Conservation (phyloP, 2,797 vertebrate genomes). For the Corythornis leucogaster region DNA sequence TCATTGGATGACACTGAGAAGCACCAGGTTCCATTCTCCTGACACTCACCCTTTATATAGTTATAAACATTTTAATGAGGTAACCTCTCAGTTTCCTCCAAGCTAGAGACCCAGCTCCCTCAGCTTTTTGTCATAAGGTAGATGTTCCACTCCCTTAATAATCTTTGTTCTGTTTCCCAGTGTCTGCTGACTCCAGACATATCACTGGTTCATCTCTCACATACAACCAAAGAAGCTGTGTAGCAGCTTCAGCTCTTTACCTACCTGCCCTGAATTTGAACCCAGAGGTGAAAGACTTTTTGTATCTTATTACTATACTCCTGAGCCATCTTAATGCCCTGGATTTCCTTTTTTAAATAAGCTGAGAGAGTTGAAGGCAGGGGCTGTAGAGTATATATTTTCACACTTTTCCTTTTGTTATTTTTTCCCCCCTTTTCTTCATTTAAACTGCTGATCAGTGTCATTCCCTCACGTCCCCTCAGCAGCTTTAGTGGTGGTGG, state of each 20-base stretch:
- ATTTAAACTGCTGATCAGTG: neutral
- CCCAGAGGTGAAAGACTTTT: slow-evolving; percentile 4
- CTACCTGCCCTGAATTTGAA: slow-evolving; percentile 19
- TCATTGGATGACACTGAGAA: too few relatives aligned
- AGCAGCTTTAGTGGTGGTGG: neutral
- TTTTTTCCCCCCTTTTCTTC: neutral
- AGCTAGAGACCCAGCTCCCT: too few relatives aligned
- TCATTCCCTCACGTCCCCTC: neutral
- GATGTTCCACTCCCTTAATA: too few relatives aligned
- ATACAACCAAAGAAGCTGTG: neutral
- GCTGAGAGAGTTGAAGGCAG: neutral
- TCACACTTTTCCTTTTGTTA: neutral
- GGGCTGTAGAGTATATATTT: neutral
- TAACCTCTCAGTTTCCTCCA: too few relatives aligned
- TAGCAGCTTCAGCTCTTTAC: neutral
- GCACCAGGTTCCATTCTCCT: too few relatives aligned
- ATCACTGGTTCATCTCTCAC: neutral
- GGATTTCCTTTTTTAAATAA: neutral
- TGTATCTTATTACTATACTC: neutral
- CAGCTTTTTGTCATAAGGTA: too few relatives aligned
- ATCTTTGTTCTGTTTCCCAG: neutral
- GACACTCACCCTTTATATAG: too few relatives aligned
- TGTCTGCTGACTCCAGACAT: neutral
- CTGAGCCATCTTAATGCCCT: neutral
- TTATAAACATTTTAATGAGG: too few relatives aligned